Conservation (phyloP, 2,113 vertebrate species). For the Larimichthys crocea region DNA sequence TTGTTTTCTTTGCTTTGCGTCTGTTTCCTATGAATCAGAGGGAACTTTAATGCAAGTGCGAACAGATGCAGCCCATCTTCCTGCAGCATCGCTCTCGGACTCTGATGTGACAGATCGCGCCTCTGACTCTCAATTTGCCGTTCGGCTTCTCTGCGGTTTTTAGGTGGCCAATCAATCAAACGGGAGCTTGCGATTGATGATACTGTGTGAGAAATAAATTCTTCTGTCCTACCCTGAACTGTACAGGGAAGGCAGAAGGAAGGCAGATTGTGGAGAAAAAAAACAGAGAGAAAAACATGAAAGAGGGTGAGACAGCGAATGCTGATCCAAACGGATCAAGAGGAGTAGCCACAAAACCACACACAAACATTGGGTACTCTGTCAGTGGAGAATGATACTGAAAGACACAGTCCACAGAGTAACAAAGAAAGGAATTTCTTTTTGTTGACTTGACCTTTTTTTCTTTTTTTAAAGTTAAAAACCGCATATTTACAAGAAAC, state of each 20-base stretch:
- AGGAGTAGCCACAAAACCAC: neutral
- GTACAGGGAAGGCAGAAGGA: slow-evolving; percentile 10
- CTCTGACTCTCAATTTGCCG: slow-evolving; percentile 39
- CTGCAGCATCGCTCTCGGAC: slow-evolving; percentile 26
- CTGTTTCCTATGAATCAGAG: slow-evolving; percentile 34
- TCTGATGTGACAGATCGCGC: slow-evolving; percentile 63
- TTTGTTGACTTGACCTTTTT: neutral
- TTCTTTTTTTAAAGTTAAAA: too few species aligned
- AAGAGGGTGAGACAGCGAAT: neutral
- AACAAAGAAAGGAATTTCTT: neutral
- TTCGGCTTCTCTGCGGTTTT: slow-evolving; percentile 37
- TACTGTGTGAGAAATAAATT: slow-evolving; percentile 14
- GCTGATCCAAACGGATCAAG: neutral
- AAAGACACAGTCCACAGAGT: neutral
- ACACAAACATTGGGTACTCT: neutral
- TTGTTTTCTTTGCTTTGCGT: slow-evolving; percentile 29
- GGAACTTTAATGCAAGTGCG: slow-evolving; percentile 4
- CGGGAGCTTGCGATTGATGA: slow-evolving; percentile 31
- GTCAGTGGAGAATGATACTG: neutral
- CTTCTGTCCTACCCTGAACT: slow-evolving; percentile 7
- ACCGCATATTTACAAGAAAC: too few species aligned
- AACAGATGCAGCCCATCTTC: slow-evolving; percentile 48
- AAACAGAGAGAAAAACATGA: neutral
- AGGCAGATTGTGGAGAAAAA: neutral
- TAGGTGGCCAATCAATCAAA: slow-evolving; percentile 61